Conservation (phyloP, 2,797 vertebrate genomes). For the Tenualosa ilisha region DNA sequence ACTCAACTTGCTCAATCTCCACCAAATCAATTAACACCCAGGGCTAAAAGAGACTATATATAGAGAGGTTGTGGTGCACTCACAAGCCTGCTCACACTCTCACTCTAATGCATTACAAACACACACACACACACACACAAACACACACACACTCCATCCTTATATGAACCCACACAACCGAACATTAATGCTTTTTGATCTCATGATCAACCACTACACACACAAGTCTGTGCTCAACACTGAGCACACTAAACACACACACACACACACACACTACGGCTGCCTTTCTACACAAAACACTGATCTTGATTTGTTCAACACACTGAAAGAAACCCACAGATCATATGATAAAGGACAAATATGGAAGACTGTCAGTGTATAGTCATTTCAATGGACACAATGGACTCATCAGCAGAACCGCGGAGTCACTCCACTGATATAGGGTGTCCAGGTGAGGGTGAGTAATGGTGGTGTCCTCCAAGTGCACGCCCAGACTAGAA, state of each 20-base stretch:
- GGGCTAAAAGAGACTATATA: conserved; percentile 15
- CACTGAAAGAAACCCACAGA: not conserved
- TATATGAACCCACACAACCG: not conserved
- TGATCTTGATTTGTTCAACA: not conserved
- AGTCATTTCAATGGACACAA: not conserved
- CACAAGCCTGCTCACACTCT: not conserved
- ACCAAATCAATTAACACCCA: conserved; percentile 15
- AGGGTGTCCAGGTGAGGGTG: not conserved
- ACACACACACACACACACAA: conserved; percentile 12
- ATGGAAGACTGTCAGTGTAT: not conserved
- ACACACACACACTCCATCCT: not conserved
- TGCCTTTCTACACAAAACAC: not conserved
- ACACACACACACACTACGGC: not conserved
- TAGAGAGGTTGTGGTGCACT: not conserved
- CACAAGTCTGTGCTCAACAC: not conserved
- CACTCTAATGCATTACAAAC: not conserved
- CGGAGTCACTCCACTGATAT: not conserved
- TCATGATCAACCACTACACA: not conserved
- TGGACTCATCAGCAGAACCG: not conserved
- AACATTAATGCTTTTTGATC: not conserved
- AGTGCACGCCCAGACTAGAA: not conserved
- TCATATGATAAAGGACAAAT: not conserved
- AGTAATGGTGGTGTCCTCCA: not conserved
- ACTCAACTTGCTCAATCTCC: conserved; percentile 10
- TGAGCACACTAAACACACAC: not conserved